Evolutionary conservation across 2,797 vertebrate species (phyloP), one percentile per base, ranked within the genome.

Genomic region (Echeneis naucrates): DNA sequence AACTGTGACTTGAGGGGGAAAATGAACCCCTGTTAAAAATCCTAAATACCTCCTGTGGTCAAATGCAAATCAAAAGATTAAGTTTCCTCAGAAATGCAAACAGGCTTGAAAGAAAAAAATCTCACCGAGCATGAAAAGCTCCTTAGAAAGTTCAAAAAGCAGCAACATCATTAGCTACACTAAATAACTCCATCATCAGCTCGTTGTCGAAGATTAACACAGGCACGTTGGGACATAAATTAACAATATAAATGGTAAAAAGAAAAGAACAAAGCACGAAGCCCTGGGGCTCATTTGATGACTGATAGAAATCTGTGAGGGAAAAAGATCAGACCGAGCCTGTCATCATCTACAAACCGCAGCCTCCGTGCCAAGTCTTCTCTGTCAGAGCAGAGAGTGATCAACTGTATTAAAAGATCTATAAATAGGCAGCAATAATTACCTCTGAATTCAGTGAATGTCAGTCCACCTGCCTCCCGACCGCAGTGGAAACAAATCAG

Each of bases 391-490:
- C 75, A 78, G 23, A 50, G 42, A 77, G 56, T 60, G 65, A 88
- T 86, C 76, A 88, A 78, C 61, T 21, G 58, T 50, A 73, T 76
- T 65, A 78, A 67, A 81, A 65, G 38, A 75, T 68, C 83, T 83
- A 88, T 80, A 86, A 84, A 86, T 87, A 85, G 72, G 48, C 51
- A 44, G 38, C 19, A 72, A 72, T 81, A 82, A 84, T 84, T 66
- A 70, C 40, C 55, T 70, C 40, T 55, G 72, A 75, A 68, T 76
- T 32, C 38, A 44, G 44, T 56, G 33, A 77, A 73, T 60, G 63
- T 78, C 70, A 82, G 54, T 61, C 61, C 51, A 54, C 51, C 50
- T 48, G 73, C 45, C 45, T 62, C 48, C 50, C 44, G 50, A 69
- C n/a, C 8, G 21, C 50, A 23, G 38, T 23, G n/a, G 32, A 12